Percentiles rank a stretch among this genome's conserved stretches.
Conservation (phyloP, 2,888 invertebrate species). For the Parapristionchus giblindavisi region DNA sequence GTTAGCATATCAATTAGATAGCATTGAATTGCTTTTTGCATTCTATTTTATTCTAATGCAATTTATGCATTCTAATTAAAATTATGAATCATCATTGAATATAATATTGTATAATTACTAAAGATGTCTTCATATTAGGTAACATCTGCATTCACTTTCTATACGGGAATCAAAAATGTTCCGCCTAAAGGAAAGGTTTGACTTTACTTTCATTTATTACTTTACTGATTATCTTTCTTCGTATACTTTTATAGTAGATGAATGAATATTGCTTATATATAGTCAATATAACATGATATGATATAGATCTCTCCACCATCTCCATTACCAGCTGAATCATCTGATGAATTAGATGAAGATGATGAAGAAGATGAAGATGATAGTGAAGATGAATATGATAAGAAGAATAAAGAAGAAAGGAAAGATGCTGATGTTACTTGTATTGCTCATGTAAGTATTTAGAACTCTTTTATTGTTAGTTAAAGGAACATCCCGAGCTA, state of each 20-base stretch:
- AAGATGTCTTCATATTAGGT: background rate
- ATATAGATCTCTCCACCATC: background rate
- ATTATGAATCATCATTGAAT: too few species aligned
- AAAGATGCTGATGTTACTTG: constrained; percentile 16
- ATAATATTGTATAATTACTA: too few species aligned
- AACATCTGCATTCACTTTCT: constrained; percentile 30
- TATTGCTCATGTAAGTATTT: constrained; percentile 21
- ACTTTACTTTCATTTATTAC: background rate
- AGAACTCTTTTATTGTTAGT: too few species aligned
- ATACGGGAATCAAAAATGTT: constrained; percentile 30
- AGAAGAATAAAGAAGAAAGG: constrained; percentile 11
- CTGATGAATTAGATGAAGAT: constrained; percentile 18
- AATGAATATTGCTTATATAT: background rate
- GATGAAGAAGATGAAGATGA: constrained; percentile 15
- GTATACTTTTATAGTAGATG: background rate
- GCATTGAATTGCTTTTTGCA: too few species aligned
- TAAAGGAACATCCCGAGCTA: too few species aligned
- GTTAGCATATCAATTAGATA: too few species aligned
- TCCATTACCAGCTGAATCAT: background rate
- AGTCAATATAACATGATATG: background rate
- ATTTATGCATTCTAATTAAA: too few species aligned
- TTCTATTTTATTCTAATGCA: too few species aligned
- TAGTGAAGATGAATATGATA: background rate
- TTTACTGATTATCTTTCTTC: too few species aligned
- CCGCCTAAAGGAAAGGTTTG: constrained; percentile 24